Evolutionary conservation across 1,140 invertebrate genomes (phyloP).

Genomic region (Anastatus disparis): DNA sequence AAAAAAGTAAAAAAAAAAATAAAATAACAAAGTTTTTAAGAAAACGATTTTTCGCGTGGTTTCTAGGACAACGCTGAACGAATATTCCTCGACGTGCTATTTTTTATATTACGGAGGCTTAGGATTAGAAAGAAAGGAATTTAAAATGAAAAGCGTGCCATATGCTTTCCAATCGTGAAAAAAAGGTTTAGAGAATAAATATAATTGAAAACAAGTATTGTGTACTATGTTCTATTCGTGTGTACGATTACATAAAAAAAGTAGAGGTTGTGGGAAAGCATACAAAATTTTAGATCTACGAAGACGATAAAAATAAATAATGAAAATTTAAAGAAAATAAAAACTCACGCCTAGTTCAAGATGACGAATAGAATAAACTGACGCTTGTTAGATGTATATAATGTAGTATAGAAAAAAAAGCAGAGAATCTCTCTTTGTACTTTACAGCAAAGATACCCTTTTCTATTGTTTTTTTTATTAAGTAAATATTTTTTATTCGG

Average conservation of each 20-base stretch:
- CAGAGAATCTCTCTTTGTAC: constrained; percentile 30
- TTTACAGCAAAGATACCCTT: constrained; percentile 34
- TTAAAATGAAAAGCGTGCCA: constrained; percentile 52
- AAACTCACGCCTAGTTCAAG: constrained; percentile 40
- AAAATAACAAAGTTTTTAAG: not conserved
- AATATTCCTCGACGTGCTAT: constrained; percentile 58
- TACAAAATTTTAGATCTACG: constrained; percentile 3
- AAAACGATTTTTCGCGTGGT: constrained; percentile 18
- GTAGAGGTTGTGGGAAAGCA: constrained; percentile 17
- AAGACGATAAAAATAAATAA: constrained; percentile 37
- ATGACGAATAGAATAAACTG: constrained; percentile 47
- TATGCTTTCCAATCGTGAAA: constrained; percentile 49
- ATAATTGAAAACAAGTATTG: constrained; percentile 22
- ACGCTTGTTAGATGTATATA: constrained; percentile 61
- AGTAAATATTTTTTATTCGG: constrained; percentile 34
- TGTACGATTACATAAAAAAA: constrained; percentile 34
- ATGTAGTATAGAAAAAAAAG: constrained; percentile 58
- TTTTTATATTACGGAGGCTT: constrained; percentile 57
- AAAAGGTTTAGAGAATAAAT: constrained; percentile 40
- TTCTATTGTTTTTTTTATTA: not conserved
- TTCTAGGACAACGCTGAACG: constrained; percentile 46
- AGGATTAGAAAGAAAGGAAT: constrained; percentile 43
- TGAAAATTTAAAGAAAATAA: constrained; percentile 29
- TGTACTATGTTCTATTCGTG: constrained; percentile 39
- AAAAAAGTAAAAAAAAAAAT: constrained; percentile 29